Evolutionary conservation across 1,140 invertebrate species (phyloP).

Genomic region (Diachasma alloeum): DNA sequence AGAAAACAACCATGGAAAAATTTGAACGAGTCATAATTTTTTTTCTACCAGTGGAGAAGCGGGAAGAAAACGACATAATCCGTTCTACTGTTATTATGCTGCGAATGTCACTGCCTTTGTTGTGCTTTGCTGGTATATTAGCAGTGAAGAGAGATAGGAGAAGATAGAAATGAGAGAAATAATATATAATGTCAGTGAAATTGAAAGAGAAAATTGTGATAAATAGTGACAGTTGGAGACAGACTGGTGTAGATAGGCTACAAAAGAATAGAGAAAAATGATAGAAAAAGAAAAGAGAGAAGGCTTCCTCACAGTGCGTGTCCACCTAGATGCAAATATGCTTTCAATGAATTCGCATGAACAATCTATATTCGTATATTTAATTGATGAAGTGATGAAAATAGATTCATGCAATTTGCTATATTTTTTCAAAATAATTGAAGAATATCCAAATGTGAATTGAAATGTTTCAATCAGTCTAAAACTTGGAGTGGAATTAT

Average conservation of each 20-base stretch:
- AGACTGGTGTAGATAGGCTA: conserved; percentile 21
- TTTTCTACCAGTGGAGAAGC: background rate
- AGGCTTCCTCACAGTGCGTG: conserved; percentile 27
- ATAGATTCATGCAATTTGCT: background rate
- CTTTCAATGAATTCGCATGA: background rate
- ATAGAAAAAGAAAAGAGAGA: conserved; percentile 45
- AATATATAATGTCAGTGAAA: conserved; percentile 6
- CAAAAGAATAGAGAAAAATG: conserved; percentile 29
- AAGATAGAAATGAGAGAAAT: conserved; percentile 13
- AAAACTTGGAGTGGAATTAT: too few species aligned
- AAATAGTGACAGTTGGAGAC: background rate
- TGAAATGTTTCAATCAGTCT: too few species aligned
- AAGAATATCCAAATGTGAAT: too few species aligned
- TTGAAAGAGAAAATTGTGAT: background rate
- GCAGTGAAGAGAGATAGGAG: background rate
- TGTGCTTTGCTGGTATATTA: background rate
- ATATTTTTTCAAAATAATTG: background rate
- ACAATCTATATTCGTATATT: background rate
- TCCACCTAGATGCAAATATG: conserved; percentile 24
- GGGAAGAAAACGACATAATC: conserved; percentile 22
- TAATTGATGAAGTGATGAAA: too few species aligned
- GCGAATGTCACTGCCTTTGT: background rate
- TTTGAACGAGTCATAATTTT: background rate
- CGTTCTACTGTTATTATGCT: background rate
- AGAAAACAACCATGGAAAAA: background rate